Evolutionary conservation across 1,140 invertebrate species (phyloP).

Genomic region (Eriocheir sinensis): DNA sequence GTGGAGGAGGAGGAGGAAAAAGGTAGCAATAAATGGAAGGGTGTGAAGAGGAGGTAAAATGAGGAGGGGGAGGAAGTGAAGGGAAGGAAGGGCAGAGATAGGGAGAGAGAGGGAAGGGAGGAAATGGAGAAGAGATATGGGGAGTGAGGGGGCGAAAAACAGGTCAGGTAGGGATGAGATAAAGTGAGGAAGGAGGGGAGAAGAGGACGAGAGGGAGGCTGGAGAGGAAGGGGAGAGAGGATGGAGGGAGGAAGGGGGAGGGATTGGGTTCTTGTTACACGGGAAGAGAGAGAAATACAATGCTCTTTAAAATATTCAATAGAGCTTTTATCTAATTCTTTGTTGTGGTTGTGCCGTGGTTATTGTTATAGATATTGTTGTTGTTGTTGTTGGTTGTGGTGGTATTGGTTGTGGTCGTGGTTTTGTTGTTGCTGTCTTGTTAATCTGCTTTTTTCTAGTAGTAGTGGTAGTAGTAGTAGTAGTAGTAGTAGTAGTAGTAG

Average conservation of each 20-base stretch:
- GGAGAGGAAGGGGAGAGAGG: neutral
- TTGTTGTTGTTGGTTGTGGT: no score
- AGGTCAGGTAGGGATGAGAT: neutral
- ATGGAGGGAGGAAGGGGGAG: neutral
- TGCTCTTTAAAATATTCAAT: no score
- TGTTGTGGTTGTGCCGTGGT: no score
- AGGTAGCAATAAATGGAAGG: neutral
- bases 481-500: no score
- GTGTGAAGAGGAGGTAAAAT: neutral
- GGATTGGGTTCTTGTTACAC: neutral
- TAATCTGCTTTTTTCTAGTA: no score
- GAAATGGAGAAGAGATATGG: neutral
- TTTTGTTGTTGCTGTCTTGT: no score
- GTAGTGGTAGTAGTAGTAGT: no score
- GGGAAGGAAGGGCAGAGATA: no score
- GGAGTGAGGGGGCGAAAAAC: neutral
- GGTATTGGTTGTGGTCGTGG: no score
- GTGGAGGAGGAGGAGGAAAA: neutral
- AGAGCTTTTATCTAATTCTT: no score
- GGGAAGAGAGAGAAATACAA: neutral
- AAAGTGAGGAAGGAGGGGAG: neutral
- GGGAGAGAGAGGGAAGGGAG: no score
- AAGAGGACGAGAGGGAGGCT: neutral
- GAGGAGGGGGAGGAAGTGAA: neutral
- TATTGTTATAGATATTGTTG: no score